Base-by-base conservation (phyloP, 2,888 invertebrate species). In the Sphinx pinastri region DNA sequence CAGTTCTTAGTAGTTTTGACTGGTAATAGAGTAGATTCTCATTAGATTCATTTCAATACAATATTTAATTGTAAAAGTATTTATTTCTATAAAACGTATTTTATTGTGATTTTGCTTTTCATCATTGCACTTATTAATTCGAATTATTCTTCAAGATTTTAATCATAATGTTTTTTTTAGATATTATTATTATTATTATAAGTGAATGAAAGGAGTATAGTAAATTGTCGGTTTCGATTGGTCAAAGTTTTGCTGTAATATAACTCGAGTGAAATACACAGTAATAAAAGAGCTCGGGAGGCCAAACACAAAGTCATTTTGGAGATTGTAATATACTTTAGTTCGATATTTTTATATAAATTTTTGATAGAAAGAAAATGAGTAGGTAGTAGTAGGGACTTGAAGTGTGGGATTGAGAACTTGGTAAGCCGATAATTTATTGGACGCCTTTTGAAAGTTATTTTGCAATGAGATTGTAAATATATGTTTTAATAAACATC, bases 391-490 rank as follows among this genome's bases (percentile, higher is more conserved):
- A 51, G 10, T 38, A 38, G 45, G 14, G 45, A 60, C 31, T 63
- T 63, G 60, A 63, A 19, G 11, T 8, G 13, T 19, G 16, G 16
- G 16, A 7, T 55, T 3, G 55, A 11, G 19, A 49, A 63, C 2
- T 63, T 11, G n/a, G 47, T n/a, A 16, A 12, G 19, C 63, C 49
- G 63, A 49, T 63, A 2, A 49, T 49, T 63, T 63, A 63, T 63
- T 63, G 13, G 13, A 63, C 49, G 19, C 19, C 47, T 49, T 63
- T 49, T 63, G 49, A 63, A 16, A 49, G 63, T 63, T 63, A 49
- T 63, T 63, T 63, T 63, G 60, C 60, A 60, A 60, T 47, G 45
- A 47, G 47, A 63, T 49, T 63, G 63, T 63, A 63, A 63, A 63
- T 63, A 63, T 49, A 49, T 63, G 63, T 63, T 49, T 63, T 63